Conservation (phyloP, 2,888 invertebrate genomes). For the Apodemia duryi region DNA sequence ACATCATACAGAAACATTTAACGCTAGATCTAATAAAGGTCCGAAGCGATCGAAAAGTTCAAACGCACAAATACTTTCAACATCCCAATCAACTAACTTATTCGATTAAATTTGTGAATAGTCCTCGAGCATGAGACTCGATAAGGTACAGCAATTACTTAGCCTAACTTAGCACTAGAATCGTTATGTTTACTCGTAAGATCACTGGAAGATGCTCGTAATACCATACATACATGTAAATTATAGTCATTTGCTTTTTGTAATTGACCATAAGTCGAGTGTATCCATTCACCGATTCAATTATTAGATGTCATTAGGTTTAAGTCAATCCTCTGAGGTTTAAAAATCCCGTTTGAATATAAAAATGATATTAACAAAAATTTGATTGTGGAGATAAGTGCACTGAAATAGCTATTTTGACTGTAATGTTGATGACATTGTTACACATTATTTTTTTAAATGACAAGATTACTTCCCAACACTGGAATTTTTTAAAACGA, state of each 20-base stretch:
- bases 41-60: slow-evolving; percentile 60
- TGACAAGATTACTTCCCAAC: neutral
- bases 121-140: slow-evolving; percentile 57
- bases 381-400: neutral
- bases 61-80: slow-evolving; percentile 55
- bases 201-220: slow-evolving; percentile 75
- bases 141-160: slow-evolving; percentile 67
- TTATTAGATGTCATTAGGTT: neutral
- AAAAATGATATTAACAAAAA: too few relatives aligned
- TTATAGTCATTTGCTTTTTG: slow-evolving; percentile 49
- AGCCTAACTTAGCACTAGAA: slow-evolving; percentile 64
- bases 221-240: slow-evolving; percentile 55
- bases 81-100: slow-evolving; percentile 61
- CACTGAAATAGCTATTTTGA: neutral
- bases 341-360: neutral
- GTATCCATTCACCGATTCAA: neutral
- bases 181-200: slow-evolving; percentile 63
- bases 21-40: slow-evolving; percentile 61
- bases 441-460: neutral
- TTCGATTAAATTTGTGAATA: slow-evolving; percentile 65
- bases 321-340: neutral
- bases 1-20: slow-evolving; percentile 74
- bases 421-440: neutral
- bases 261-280: slow-evolving; percentile 36
- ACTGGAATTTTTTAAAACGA: neutral